Base-by-base conservation (phyloP, 1,140 invertebrate species). In the Phocides pigmalion region DNA sequence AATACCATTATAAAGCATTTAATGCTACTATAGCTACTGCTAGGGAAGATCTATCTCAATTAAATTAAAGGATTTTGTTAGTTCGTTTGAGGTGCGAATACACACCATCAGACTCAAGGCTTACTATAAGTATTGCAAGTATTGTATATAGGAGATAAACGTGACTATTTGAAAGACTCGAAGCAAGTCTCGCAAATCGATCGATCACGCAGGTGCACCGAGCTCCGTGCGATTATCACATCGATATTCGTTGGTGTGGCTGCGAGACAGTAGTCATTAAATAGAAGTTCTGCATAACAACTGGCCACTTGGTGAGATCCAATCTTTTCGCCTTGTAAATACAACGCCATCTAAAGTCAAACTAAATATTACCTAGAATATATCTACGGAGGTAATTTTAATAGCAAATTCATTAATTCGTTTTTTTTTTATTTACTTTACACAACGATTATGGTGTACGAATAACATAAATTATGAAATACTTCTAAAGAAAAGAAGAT, bases 161-260 rank as follows among this genome's bases (percentile, higher is more conserved):
- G 51, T 54, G 51, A 54, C 35, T 56, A 44, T 56, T 56, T 42
- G n/a, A 54, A 41, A 56, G 37, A 56, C 4, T 20, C 35, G 51
- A 42, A 56, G 53, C 53, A 58, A 56, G 14, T 16, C 22, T 25
- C 16, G 54, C 20, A 20, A 39, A 56, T 56, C 54, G 54, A 58
- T 58, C 54, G 54, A 58, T 58, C 54, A 58, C 22, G 54, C 54
- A 58, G 54, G 54, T 58, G 54, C 54, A 58, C 53, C 6, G 37
- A 56, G 54, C 41, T 56, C 35, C 39, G 37, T 42, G 54, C 54
- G 54, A 58, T 58, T 58, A 58, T 58, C 54, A 46, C 54, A 8
- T 42, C 53, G 54, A 58, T 58, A 58, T 58, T 58, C 41, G 54
- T 44, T 17, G 47, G 41, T 58, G 20, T 44, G 14, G 20, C 37